These are phyloP conservation scores for Hemicentrotus pulcherrimus DNA, from an alignment of 35 echinoderm and acorn worm species.

Conservation along the genomic window DNA sequence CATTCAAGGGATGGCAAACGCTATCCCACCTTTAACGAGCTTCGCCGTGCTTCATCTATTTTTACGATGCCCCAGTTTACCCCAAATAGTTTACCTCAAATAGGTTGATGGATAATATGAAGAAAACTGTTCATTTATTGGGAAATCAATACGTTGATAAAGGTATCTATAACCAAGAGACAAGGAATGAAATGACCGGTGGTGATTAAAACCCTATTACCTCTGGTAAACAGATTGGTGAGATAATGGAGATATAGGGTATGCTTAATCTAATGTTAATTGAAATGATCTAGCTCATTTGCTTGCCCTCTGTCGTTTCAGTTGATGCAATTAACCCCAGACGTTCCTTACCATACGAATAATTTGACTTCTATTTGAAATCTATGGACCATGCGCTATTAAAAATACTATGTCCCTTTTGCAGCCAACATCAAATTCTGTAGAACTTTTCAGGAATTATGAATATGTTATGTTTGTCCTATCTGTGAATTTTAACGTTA, in stretches of 20 bases:
- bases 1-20: background rate
- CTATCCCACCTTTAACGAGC: background rate
- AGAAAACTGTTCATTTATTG: background rate
- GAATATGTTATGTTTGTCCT: too few relatives aligned
- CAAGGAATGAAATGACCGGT: background rate
- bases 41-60: background rate
- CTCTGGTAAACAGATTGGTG: background rate
- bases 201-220: background rate
- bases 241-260: background rate
- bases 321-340: background rate
- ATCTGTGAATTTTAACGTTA: too few relatives aligned
- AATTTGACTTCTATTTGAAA: background rate
- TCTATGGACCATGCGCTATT: background rate
- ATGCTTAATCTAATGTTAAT: background rate
- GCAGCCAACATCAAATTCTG: too few relatives aligned
- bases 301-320: background rate
- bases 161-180: background rate
- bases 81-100: background rate
- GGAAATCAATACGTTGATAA: background rate
- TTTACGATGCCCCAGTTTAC: background rate
- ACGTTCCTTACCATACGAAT: background rate
- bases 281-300: background rate
- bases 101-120: background rate
- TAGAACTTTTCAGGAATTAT: too few relatives aligned
- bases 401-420: too few relatives aligned